Conservation (phyloP, 2,888 invertebrate genomes). For the Octonoba sinensis region DNA sequence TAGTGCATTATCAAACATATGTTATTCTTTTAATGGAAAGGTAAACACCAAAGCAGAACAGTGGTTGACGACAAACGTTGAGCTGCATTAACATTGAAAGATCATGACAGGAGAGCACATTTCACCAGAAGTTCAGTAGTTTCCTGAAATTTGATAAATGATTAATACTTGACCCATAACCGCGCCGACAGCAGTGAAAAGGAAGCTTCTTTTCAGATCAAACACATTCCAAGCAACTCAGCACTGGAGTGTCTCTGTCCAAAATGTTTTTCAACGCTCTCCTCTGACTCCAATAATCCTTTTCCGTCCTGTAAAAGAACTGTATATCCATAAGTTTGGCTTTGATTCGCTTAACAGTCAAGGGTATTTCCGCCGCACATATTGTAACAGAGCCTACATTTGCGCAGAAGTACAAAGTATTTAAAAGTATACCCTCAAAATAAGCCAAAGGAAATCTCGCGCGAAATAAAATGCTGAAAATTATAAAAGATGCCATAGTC, state of each 20-base stretch:
- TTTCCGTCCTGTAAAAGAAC: neutral
- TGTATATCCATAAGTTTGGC: neutral
- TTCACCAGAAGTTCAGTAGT: too few relatives aligned
- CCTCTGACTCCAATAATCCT: neutral
- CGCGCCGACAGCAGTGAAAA: neutral
- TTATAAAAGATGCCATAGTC: too few relatives aligned
- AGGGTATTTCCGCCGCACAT: constrained; percentile 12
- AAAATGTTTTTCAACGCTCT: neutral
- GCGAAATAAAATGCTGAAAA: too few relatives aligned
- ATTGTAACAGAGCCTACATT: neutral
- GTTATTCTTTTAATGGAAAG: too few relatives aligned
- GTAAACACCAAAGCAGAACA: too few relatives aligned
- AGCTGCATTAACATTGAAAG: too few relatives aligned
- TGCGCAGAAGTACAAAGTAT: too few relatives aligned
- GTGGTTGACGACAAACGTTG: too few relatives aligned
- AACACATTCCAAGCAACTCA: constrained; percentile 13
- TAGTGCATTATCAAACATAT: too few relatives aligned
- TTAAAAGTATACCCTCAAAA: too few relatives aligned
- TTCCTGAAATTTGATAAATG: neutral
- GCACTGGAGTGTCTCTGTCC: neutral
- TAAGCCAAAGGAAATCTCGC: too few relatives aligned
- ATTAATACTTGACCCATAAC: neutral
- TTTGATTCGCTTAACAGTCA: constrained; percentile 5
- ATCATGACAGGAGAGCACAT: too few relatives aligned
- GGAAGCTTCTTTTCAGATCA: constrained; percentile 18